Evolutionary conservation across 1,140 invertebrate genomes (phyloP), one percentile per base, ranked within the genome.

Genomic region (Macrocentrus cingulum): DNA sequence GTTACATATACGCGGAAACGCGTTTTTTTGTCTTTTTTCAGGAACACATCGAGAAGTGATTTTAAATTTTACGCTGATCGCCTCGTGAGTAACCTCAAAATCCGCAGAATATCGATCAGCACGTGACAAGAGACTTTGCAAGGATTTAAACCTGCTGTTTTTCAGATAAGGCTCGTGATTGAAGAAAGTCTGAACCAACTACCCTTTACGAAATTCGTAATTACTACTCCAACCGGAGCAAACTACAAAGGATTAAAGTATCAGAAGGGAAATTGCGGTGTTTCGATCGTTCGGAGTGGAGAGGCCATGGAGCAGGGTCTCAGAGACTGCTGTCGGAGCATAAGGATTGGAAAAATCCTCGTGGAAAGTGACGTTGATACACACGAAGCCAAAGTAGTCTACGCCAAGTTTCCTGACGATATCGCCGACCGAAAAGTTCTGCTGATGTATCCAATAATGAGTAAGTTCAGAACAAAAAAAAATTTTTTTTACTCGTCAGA

Each of bases 391-490:
- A 89, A 87, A 75, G 95, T 99, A 15, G 94, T 99, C 1, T 99
- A 99, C 81, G 95, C 97, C 3, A 92, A 98, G 77, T 96, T 99
- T 75, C 97, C 96, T 1, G 92, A 96, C 67, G 97, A 99, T 75
- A 96, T 99, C 63, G 81, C 88, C 1, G 83, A 87, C 41, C 82
- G 95, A 64, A 94, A 96, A 81, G 94, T 94, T 5, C 81, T 99
- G n/a, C 83, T 99, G 0, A 95, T 99, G 92, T 99, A 98, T 79
- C 96, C 96, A 15, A 98, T 98, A 52, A 96, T 98, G 92, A 95
- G 94, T 88, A 69, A 80, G 84, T 82, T 60, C 37, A 56, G 7
- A 15, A 29, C 6, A 25, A 53, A 59, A 32, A 11, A 18, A 42
- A n/a, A 16, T 48, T 15, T 39, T 23, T 57, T 16, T 42, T 23